phyloP scores from a whole-genome alignment of 37 sponge, comb jelly and placozoan genomes.

The Hexactinellida sp. region DNA sequence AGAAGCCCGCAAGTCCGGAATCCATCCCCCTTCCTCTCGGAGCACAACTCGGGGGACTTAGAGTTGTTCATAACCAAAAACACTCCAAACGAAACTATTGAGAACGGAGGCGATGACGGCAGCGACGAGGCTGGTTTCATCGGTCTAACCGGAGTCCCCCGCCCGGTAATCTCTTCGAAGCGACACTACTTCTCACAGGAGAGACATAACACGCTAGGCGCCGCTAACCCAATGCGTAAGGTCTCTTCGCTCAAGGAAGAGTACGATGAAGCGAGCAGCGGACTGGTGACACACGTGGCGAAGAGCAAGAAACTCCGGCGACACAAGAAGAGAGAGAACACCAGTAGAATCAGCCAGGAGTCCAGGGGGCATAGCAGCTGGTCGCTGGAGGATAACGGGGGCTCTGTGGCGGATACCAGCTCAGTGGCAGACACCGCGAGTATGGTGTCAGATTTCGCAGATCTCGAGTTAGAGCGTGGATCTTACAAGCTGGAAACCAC shows the following conservation, averaged over 20 bases:
- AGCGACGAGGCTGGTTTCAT: not conserved
- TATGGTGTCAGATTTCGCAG: not conserved
- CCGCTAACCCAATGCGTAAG: not conserved
- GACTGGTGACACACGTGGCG: not conserved
- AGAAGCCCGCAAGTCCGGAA: not conserved
- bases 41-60: not conserved
- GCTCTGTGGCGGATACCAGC: not conserved
- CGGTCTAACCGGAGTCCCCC: not conserved
- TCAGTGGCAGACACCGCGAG: not conserved
- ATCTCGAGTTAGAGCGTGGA: not conserved
- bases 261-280: not conserved
- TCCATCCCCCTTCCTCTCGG: not conserved
- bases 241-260: not conserved
- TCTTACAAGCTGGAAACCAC: not conserved
- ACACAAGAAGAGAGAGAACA: not conserved
- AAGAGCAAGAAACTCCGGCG: not conserved
- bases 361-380: not conserved
- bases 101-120: not conserved
- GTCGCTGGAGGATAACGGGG: not conserved
- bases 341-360: not conserved
- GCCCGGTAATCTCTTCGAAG: not conserved
- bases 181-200: not conserved
- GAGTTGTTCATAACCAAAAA: not conserved
- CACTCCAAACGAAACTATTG: not conserved
- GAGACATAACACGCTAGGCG: not conserved